These are phyloP conservation scores for Volucella zonaria DNA, from an alignment of 2,888 invertebrate species.

Conservation along the genomic window DNA sequence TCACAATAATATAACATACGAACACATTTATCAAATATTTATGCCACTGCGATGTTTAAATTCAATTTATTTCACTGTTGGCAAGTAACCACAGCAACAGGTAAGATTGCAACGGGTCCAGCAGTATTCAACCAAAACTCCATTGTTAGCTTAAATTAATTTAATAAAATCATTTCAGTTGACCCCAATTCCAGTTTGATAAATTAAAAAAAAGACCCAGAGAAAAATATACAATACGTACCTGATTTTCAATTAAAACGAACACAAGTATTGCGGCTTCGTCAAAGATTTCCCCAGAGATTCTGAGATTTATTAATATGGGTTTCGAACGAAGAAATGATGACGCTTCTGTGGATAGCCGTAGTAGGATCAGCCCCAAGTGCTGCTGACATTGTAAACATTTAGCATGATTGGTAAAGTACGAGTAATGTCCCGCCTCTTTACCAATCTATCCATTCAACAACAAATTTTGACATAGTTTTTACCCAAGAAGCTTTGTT, in stretches of 20 bases:
- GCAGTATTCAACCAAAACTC: too few species aligned
- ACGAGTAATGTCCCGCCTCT: not conserved
- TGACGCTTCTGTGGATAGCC: not conserved
- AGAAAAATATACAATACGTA: slow-evolving; percentile 1
- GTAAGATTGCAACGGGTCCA: too few species aligned
- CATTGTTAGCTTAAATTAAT: slow-evolving; percentile 12
- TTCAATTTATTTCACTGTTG: too few species aligned
- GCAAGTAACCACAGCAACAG: too few species aligned
- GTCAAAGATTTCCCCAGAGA: slow-evolving; percentile 10
- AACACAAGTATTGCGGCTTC: slow-evolving; percentile 38
- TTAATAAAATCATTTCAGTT: slow-evolving; percentile 50
- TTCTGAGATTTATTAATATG: slow-evolving; percentile 51
- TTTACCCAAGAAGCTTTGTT: slow-evolving; percentile 29
- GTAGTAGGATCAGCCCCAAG: not conserved
- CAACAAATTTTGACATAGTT: slow-evolving; percentile 43
- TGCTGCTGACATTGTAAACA: slow-evolving; percentile 46
- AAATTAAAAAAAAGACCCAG: slow-evolving; percentile 32
- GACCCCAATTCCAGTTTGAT: slow-evolving; percentile 46
- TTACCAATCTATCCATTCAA: not conserved
- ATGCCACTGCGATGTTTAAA: too few species aligned
- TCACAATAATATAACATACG: too few species aligned
- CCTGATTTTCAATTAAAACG: slow-evolving; percentile 53
- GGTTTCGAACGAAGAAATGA: slow-evolving; percentile 22
- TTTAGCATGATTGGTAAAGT: slow-evolving; percentile 17
- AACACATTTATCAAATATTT: too few species aligned